These are phyloP conservation scores for Pseudococcus jackbeardsleyi DNA, from an alignment of 2,888 invertebrate species.

Conservation along the genomic window DNA sequence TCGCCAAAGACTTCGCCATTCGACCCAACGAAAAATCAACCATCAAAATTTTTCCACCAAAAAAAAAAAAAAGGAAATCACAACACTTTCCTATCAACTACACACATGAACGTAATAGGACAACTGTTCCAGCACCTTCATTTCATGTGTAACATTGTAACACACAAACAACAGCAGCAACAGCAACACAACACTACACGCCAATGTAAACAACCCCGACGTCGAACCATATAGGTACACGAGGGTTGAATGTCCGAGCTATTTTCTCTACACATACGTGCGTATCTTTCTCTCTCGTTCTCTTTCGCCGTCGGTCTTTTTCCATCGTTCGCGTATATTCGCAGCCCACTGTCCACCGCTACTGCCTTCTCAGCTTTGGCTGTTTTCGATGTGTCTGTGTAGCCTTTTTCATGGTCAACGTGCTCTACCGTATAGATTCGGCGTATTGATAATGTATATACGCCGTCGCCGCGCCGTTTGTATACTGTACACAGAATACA, in stretches of 20 bases:
- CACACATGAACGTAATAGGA: not conserved
- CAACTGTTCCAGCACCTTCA: not conserved
- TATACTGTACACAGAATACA: not conserved
- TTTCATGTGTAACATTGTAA: not conserved
- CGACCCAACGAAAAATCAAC: not conserved
- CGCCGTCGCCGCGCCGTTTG: not conserved
- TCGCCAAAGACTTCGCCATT: not conserved
- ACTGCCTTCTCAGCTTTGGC: not conserved
- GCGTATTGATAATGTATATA: conserved; percentile 48
- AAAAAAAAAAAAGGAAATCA: not conserved
- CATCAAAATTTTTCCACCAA: not conserved
- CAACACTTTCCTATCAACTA: not conserved
- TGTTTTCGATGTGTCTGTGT: conserved; percentile 22
- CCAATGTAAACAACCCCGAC: conserved; percentile 55
- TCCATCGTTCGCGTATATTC: conserved; percentile 13
- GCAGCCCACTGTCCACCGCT: conserved; percentile 17
- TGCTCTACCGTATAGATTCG: conserved; percentile 47
- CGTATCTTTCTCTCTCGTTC: not conserved
- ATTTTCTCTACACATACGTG: not conserved
- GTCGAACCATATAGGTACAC: conserved; percentile 3
- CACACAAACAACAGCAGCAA: not conserved
- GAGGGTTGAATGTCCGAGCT: conserved; percentile 60
- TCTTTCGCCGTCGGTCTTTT: not conserved
- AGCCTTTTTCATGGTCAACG: conserved; percentile 58
- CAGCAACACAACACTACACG: not conserved